Evolutionary conservation across 2,888 invertebrate species (phyloP), one percentile per base, ranked within the genome.

Genomic region (Heliconius cydno): DNA sequence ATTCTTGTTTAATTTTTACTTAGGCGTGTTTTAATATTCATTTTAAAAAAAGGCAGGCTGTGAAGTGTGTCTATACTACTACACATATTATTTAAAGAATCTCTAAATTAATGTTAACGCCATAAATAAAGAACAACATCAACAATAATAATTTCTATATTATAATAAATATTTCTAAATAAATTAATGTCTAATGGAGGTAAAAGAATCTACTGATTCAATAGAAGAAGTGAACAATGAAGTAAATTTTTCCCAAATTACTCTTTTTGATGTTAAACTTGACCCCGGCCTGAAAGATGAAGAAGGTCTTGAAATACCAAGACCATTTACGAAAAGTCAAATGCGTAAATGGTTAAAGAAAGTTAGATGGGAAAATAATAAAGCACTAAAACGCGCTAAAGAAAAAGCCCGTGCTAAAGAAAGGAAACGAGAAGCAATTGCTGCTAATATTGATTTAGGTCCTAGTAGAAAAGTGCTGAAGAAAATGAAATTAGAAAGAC

Each of bases 391-490:
- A 88, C 96, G 98, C 79, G 95, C 96, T 1, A 96, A 96, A 85
- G 98, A 98, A 87, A 97, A 97, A 86, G 96, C 96, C 71, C 96
- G 96, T 84, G 96, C 96, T 22, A 98, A 97, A 87, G 95, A 96
- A 85, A 97, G 97, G 87, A 96, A 96, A 80, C 95, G 95, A 74
- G 96, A 96, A 87, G 97, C 98, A 1, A 96, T 96, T 82, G 96
- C 96, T 79, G 96, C 96, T 81, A 98, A 98, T 84, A 92, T 97
- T 78, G 96, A 97, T 80, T 87, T 97, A 63, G 98, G 98, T 0
- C 98, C 98, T 0, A 97, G 97, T 65, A 96, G 98, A 80, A 98
- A 98, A 92, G 96, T 96, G 80, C 90, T 98, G 19, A 98, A 98
- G 91, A 95, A 94, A 86, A 96, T 96, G 90, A 97, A 96, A 87